A percentile compares a stretch with the other conserved stretches of the same genome.
Conservation (phyloP, 2,113 vertebrate species). For the Formicarius rufipectus region DNA sequence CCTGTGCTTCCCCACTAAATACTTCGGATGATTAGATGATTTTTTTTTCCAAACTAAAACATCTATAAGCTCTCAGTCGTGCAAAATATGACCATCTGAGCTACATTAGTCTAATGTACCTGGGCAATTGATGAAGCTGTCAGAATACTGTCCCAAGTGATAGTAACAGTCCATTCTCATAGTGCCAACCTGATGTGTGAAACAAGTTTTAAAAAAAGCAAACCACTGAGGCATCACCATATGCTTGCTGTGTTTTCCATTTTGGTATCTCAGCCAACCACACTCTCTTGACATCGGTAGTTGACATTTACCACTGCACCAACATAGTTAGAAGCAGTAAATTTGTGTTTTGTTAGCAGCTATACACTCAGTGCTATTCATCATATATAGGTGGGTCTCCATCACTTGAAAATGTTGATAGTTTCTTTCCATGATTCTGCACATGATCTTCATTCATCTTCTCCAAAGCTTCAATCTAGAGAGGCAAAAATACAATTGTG, state of each 20-base stretch:
- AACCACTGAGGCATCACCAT: slow-evolving; percentile 58
- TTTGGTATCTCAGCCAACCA: slow-evolving; percentile 46
- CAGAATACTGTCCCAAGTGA: slow-evolving; percentile 47
- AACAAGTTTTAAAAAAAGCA: slow-evolving; percentile 24
- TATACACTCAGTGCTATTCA: slow-evolving; percentile 62
- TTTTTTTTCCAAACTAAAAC: background rate
- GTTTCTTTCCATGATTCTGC: slow-evolving; percentile 87
- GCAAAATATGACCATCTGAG: slow-evolving; percentile 30
- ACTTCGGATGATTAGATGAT: background rate
- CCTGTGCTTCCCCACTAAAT: background rate
- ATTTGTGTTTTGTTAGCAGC: background rate
- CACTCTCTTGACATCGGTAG: slow-evolving; percentile 12
- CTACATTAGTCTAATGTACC: slow-evolving; percentile 13
- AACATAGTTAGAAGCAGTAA: slow-evolving; percentile 45
- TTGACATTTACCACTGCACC: slow-evolving; percentile 37
- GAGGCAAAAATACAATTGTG: background rate
- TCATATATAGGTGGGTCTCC: slow-evolving; percentile 75
- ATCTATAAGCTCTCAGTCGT: slow-evolving; percentile 32
- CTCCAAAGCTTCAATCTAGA: slow-evolving; percentile 91
- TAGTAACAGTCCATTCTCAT: slow-evolving; percentile 67
- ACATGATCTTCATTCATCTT: slow-evolving; percentile 94
- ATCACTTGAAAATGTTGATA: slow-evolving; percentile 65
- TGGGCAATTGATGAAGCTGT: slow-evolving; percentile 40
- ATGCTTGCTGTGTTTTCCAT: slow-evolving; percentile 47
- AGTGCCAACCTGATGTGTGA: slow-evolving; percentile 48